Base-by-base conservation (phyloP, 2,888 invertebrate genomes). In the Drosophila borborema region DNA sequence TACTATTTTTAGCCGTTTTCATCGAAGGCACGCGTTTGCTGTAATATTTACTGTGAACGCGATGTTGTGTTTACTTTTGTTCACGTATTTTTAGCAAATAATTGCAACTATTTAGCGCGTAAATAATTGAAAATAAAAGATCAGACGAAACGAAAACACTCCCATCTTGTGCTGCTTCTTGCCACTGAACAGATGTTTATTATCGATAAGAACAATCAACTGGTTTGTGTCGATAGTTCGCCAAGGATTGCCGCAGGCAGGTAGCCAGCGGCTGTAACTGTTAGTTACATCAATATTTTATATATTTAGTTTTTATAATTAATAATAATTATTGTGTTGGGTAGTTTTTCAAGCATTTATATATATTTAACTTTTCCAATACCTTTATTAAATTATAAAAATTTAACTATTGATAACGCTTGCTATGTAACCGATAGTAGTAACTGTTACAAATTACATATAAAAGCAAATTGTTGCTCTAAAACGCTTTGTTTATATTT, bases 81-180 rank as follows among this genome's bases (percentile, higher is more conserved):
- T 49, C 38, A 54, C 40, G 61, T 76, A 58, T 58, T 72, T 83
- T 69, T 36, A 63, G 48, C 53, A 61, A 70, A 54, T 68, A 64
- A 70, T 55, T 64, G 56, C 71, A 59, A 66, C n/a, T 86, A 79
- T 68, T 83, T 68, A 74, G 64, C 77, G 72, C 79, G 67, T 60
- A 72, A 59, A 64, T 46, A 81, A 75, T 56, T 71, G 64, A 65
- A 20, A 80, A 77, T 74, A 80, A 79, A 55, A 64, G 70, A 53
- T 61, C 73, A 56, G 48, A 36, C 46, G 68, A 65, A 78, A 88
- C 68, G 84, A 86, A 89, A 85, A 89, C 85, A 89, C 85, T 88
- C 84, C 84, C 84, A 85, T 88, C 74, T 81, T 81, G 75, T 74
- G 65, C 81, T 75, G 70, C 77, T 80, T 80, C 86, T 82, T 84